Evolutionary conservation across 2,113 vertebrate genomes (phyloP).

Genomic region (Morphnarchus princeps): DNA sequence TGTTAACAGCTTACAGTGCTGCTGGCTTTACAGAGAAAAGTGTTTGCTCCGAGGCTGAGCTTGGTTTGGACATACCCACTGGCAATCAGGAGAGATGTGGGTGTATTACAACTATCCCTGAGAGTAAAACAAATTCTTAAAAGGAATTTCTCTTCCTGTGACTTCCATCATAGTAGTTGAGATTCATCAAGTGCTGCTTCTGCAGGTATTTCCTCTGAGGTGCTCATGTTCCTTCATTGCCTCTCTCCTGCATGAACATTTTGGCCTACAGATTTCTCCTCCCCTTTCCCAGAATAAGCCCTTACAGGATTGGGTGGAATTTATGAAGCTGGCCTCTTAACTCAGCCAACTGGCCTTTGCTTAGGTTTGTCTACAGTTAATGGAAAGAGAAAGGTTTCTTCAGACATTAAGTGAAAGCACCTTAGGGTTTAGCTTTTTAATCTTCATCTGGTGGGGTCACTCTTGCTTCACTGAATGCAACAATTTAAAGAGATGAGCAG

Average conservation of each 20-base stretch:
- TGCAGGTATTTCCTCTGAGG: neutral
- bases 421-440: neutral
- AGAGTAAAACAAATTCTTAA: neutral
- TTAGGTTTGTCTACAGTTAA: neutral
- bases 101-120: neutral
- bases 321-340: neutral
- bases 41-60: neutral
- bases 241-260: neutral
- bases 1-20: neutral
- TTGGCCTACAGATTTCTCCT: neutral
- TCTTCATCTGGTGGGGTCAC: conserved; percentile 44
- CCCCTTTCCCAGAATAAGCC: neutral
- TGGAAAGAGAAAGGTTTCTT: neutral
- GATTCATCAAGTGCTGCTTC: neutral
- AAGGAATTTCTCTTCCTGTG: neutral
- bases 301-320: neutral
- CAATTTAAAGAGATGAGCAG: neutral
- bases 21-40: neutral
- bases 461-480: neutral
- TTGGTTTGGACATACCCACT: neutral
- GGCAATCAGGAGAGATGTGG: neutral
- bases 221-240: neutral
- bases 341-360: neutral
- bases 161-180: neutral
- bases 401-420: neutral